Percentiles rank a stretch among this genome's conserved stretches.
Conservation (phyloP, 2,113 vertebrate species). For the Centropus bengalensis region DNA sequence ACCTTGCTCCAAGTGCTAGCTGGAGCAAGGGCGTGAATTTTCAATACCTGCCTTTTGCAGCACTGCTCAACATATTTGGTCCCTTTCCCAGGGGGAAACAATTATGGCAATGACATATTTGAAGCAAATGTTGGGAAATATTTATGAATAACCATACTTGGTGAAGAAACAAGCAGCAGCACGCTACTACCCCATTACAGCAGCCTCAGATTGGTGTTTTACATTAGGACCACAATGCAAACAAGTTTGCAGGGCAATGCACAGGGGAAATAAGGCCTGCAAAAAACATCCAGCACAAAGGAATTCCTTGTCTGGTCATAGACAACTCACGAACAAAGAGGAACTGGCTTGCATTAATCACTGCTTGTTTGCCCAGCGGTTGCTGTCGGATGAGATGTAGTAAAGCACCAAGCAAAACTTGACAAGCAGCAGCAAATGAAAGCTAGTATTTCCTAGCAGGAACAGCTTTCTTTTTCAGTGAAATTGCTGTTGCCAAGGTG, state of each 20-base stretch:
- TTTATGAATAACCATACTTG: background rate
- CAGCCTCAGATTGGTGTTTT: background rate
- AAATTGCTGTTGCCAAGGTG: slow-evolving; percentile 43
- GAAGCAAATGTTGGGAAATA: background rate
- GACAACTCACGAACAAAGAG: background rate
- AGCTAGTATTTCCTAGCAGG: slow-evolving; percentile 18
- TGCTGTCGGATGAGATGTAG: background rate
- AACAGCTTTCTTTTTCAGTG: background rate
- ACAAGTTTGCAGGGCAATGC: background rate
- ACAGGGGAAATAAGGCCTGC: background rate
- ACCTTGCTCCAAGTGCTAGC: too few species aligned
- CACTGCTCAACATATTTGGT: background rate
- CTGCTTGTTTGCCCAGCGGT: background rate
- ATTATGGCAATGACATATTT: background rate
- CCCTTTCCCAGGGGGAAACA: background rate
- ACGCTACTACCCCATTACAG: background rate
- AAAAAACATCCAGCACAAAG: background rate
- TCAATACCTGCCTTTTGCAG: background rate
- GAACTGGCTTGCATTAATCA: background rate
- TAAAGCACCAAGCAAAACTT: slow-evolving; percentile 9
- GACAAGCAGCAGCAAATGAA: slow-evolving; percentile 9
- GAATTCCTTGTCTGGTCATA: background rate
- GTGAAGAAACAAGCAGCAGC: background rate
- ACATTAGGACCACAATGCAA: background rate
- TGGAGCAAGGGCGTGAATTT: background rate